Percentiles rank a stretch among this genome's conserved stretches.
These are phyloP conservation scores for Oscheius sp. DNA, from an alignment of 2,888 invertebrate genomes.

Conservation along the genomic window DNA sequence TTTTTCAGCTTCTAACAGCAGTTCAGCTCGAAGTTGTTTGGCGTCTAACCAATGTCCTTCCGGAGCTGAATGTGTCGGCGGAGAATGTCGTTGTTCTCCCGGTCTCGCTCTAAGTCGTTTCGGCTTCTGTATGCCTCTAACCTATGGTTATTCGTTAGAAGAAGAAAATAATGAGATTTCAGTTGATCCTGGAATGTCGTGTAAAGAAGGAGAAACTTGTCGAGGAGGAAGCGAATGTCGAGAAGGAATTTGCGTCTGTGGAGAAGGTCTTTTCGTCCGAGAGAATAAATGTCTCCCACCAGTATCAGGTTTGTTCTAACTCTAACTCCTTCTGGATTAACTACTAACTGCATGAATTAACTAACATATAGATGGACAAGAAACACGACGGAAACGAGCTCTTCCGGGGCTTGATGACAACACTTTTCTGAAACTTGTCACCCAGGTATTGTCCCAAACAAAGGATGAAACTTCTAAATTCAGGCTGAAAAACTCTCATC, in stretches of 20 bases:
- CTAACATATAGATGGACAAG: constrained; percentile 1
- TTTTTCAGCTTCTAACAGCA: too few relatives aligned
- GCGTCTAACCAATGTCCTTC: constrained; percentile 60
- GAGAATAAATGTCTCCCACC: constrained; percentile 50
- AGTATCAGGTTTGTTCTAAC: constrained; percentile 33
- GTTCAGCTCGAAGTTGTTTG: constrained; percentile 50
- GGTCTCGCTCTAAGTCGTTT: constrained; percentile 52
- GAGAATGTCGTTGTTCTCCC: constrained; percentile 54
- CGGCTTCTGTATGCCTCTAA: constrained; percentile 59
- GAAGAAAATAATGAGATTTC: not conserved
- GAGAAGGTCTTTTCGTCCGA: constrained; percentile 41
- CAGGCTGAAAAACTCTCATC: constrained; percentile 8
- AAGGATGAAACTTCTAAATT: not conserved
- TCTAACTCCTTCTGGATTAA: not conserved
- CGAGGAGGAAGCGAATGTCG: constrained; percentile 54
- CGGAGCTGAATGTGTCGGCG: constrained; percentile 59
- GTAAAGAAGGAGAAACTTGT: constrained; percentile 55
- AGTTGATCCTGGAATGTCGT: constrained; percentile 58
- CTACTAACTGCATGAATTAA: constrained; percentile 19
- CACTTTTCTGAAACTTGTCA: constrained; percentile 11
- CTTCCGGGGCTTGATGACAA: constrained; percentile 12
- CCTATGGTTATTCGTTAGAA: constrained; percentile 40
- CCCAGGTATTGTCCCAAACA: not conserved
- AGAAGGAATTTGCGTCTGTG: constrained; percentile 56
- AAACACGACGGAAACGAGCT: not conserved